Percentiles rank a stretch among this genome's conserved stretches.
Conservation (phyloP, 2,888 invertebrate species). For the Tachina grossa region DNA sequence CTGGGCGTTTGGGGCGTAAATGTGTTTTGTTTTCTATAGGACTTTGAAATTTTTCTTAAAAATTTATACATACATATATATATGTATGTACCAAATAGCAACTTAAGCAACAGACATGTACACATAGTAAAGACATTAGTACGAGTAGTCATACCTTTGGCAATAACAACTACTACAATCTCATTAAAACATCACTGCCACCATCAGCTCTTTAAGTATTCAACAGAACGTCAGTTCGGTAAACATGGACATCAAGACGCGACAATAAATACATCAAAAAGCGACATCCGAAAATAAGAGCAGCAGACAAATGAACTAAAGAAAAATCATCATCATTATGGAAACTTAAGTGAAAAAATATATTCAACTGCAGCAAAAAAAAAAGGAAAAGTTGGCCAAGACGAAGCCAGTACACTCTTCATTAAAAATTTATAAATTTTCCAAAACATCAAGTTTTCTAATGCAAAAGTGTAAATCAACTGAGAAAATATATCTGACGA, state of each 20-base stretch:
- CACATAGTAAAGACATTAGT: background rate
- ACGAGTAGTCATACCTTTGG: background rate
- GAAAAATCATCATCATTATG: conserved; percentile 54
- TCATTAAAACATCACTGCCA: conserved; percentile 39
- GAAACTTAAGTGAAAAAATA: conserved; percentile 45
- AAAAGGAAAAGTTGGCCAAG: background rate
- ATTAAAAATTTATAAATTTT: too few relatives aligned
- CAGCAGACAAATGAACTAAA: conserved; percentile 65
- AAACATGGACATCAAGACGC: conserved; percentile 63
- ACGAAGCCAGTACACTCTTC: conserved; percentile 7
- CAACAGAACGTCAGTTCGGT: conserved; percentile 59
- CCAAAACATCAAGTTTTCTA: too few relatives aligned
- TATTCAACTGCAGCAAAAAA: conserved; percentile 13
- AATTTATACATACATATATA: too few relatives aligned
- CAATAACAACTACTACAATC: conserved; percentile 42
- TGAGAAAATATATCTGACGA: too few relatives aligned
- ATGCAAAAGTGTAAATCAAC: too few relatives aligned
- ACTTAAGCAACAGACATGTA: background rate
- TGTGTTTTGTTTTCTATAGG: background rate
- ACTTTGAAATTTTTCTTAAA: conserved; percentile 22
- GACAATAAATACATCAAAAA: conserved; percentile 71
- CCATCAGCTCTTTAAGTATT: conserved; percentile 40
- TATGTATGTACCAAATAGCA: conserved; percentile 18
- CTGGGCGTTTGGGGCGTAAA: background rate
- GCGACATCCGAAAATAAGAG: conserved; percentile 64